Percentiles rank a stretch among this genome's conserved stretches.
These are phyloP conservation scores for Phenganax marumi DNA, from an alignment of 92 coral and sea anemone genomes.

Conservation along the genomic window DNA sequence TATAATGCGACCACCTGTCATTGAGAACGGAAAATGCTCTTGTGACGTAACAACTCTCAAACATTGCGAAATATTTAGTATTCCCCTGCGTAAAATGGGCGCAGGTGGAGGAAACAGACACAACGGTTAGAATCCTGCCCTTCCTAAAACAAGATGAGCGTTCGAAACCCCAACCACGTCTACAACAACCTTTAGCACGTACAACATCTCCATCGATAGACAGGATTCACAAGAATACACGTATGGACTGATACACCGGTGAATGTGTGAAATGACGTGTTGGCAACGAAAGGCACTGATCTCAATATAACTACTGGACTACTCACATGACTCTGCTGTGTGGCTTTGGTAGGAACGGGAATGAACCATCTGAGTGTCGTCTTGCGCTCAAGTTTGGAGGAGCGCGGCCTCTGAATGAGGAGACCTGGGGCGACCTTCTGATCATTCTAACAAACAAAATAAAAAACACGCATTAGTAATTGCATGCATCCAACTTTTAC, in stretches of 20 bases:
- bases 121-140: neutral
- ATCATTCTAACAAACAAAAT: constrained; percentile 14
- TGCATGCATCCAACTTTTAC: no score
- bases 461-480: neutral
- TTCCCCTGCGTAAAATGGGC: neutral
- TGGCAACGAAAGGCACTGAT: neutral
- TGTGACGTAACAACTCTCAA: neutral
- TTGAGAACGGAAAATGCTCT: constrained; percentile 6
- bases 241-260: no score
- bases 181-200: no score
- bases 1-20: constrained; percentile 1
- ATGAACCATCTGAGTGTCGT: constrained; percentile 12
- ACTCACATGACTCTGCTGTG: constrained; percentile 32
- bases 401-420: constrained; percentile 12
- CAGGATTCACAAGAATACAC: no score
- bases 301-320: neutral
- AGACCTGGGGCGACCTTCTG: constrained; percentile 15
- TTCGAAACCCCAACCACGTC: no score
- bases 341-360: constrained; percentile 24
- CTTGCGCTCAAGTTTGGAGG: neutral
- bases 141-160: no score
- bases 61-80: neutral
- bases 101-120: neutral
- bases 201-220: no score
- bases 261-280: no score